Evolutionary conservation across 2,888 invertebrate species (phyloP), one percentile per base, ranked within the genome.

Genomic region (Tenthredo amoena): DNA sequence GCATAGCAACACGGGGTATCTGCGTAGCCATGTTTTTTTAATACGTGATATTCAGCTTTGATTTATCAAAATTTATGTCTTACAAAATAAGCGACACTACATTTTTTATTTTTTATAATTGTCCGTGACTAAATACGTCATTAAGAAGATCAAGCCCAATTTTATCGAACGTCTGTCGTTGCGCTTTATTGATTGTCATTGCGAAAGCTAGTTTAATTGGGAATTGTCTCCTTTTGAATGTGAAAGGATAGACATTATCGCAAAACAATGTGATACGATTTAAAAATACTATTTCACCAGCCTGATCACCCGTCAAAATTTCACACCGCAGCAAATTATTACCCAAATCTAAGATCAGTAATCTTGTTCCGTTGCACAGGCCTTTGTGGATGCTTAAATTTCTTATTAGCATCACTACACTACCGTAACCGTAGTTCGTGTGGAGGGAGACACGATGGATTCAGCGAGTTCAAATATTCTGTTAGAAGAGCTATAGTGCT

Each of bases 161-260:
- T 87, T 90, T 87, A 68, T 87, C 86, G 87, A 92, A 87, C 84
- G 91, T 89, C 89, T 93, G 92, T 31, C 92, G 91, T 90, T 92
- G 92, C 84, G 91, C 89, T 85, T 92, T 92, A 88, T 92, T 92
- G 74, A 92, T 92, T 15, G 91, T 87, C 89, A 91, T 91, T 47
- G 91, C 91, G 87, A 90, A 91, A 58, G 89, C 89, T 26, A 91
- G 84, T 82, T 89, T 85, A 68, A 91, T 86, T 9, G 90, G 89
- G 88, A 91, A 91, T 85, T 91, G 91, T 9, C 89, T 15, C 37
- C 89, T 85, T 85, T 89, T 90, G 85, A 91, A 90, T 76, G 87
- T 79, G 83, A 91, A 87, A 79, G 88, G 88, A 76, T 50, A 50
- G 21, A 21, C 26, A 50, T 26, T 50, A 26, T 87, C 86, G n/a